Conservation (phyloP, 2,888 invertebrate genomes). For the Macrophya alboannulata region DNA sequence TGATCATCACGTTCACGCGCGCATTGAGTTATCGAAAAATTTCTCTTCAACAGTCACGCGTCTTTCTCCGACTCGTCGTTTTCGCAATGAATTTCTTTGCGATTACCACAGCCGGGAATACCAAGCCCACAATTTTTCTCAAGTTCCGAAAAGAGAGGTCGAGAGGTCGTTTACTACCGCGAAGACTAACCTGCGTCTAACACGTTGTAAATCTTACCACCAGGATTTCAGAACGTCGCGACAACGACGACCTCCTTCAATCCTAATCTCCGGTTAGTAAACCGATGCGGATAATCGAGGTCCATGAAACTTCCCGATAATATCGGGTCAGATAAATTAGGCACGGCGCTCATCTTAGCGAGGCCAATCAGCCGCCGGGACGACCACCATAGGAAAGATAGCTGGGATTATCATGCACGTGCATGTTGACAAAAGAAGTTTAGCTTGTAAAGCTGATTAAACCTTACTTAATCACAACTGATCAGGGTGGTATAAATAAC, state of each 20-base stretch:
- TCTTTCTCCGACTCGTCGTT: not conserved
- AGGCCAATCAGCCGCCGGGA: conserved; percentile 49
- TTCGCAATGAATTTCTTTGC: not conserved
- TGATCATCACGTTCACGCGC: not conserved
- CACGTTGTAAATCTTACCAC: conserved; percentile 72
- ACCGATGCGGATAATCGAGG: conserved; percentile 55
- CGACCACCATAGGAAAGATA: conserved; percentile 68
- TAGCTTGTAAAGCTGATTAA: conserved; percentile 79
- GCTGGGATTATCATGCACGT: conserved; percentile 78
- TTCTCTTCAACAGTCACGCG: not conserved
- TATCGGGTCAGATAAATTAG: conserved; percentile 35
- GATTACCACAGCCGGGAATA: not conserved
- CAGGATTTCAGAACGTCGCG: conserved; percentile 64
- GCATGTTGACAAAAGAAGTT: conserved; percentile 79
- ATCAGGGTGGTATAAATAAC: conserved; percentile 69
- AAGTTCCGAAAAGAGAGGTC: not conserved
- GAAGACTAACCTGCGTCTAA: conserved; percentile 67
- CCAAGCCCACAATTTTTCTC: not conserved
- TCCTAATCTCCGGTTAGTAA: conserved; percentile 32
- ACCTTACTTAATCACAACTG: conserved; percentile 79
- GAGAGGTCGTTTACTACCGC: conserved; percentile 41
- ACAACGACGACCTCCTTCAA: not conserved
- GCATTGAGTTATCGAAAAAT: conserved; percentile 3
- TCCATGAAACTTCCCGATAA: conserved; percentile 44
- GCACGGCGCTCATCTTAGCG: conserved; percentile 42